Percentiles rank a stretch among this genome's conserved stretches.
These are phyloP conservation scores for Clarias magur DNA, from an alignment of 2,113 vertebrate species.

Conservation along the genomic window DNA sequence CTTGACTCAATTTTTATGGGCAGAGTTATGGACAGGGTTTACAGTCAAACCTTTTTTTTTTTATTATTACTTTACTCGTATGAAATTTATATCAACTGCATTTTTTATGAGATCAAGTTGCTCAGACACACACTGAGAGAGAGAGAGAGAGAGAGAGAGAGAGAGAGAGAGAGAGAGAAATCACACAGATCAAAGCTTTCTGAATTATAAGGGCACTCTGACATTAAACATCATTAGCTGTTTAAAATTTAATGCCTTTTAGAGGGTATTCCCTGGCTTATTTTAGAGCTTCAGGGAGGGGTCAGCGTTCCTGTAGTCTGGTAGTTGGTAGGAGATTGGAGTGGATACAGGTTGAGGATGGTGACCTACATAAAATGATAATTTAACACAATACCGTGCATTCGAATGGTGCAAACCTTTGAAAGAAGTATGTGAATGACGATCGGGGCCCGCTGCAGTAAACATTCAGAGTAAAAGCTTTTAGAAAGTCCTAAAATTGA, in stretches of 20 bases:
- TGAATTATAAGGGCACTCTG: conserved; percentile 20
- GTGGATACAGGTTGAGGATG: neutral
- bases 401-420: too few species aligned
- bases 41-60: neutral
- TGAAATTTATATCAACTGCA: neutral
- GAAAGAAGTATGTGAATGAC: too few species aligned
- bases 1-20: neutral
- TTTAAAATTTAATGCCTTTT: conserved; percentile 11
- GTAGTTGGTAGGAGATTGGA: neutral
- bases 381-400: neutral
- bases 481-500: neutral
- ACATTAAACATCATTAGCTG: conserved; percentile 22
- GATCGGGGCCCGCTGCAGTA: too few species aligned
- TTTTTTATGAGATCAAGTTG: neutral
- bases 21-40: neutral
- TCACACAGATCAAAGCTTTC: conserved; percentile 21
- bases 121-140: neutral
- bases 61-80: neutral
- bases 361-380: neutral
- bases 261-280: conserved; percentile 8
- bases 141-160: conserved; percentile 15
- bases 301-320: neutral
- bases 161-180: conserved; percentile 2
- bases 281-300: neutral
- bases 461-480: neutral